Evolutionary conservation across 2,113 vertebrate genomes (phyloP), one percentile per base, ranked within the genome.

Genomic region (Tinamus guttatus): DNA sequence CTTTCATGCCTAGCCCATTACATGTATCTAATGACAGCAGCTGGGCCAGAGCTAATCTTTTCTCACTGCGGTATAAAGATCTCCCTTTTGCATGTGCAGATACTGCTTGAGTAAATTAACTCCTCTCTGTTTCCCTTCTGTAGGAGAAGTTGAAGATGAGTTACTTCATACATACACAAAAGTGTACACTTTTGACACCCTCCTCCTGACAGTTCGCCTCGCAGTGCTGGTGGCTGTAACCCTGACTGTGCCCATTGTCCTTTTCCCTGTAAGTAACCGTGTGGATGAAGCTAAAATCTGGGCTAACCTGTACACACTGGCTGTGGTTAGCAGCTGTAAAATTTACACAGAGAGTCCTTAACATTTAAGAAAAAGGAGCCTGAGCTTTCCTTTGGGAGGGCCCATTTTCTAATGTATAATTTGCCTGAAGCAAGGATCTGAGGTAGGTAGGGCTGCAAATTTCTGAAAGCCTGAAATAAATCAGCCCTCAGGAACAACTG

Each of bases 221-320:
- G 99, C 99, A 3, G 99, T 99, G 24, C 98, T 99, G 78, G 98
- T 99, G 22, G 99, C 99, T 5, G 99, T 99, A 36, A 99, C 98
- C 0, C 96, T 99, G 71, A 99, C 99, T 0, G 99, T 99, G 43
- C 99, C 99, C 84, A 99, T 99, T 38, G 99, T 99, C 71, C 98
- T 99, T 28, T 99, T 99, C 74, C 99, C 99, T 1, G 99, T 99
- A 95, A 99, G 99, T 99, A 97, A 58, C 3, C 36, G 2, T 36
- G 25, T 19, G 73, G 63, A 64, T 34, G 38, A 60, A 69, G 63
- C 59, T 81, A 65, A 81, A 93, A 60, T 21, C 4, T 13, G 38
- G 38, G 32, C 43, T 73, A 54, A 15, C 20, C 9, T 2, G 0
- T n/a, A 38, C 6, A 34, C 38, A 3, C 24, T 38, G 11, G 7